Evolutionary conservation across 1,140 invertebrate genomes (phyloP).

Genomic region (Pectinophora gossypiella): DNA sequence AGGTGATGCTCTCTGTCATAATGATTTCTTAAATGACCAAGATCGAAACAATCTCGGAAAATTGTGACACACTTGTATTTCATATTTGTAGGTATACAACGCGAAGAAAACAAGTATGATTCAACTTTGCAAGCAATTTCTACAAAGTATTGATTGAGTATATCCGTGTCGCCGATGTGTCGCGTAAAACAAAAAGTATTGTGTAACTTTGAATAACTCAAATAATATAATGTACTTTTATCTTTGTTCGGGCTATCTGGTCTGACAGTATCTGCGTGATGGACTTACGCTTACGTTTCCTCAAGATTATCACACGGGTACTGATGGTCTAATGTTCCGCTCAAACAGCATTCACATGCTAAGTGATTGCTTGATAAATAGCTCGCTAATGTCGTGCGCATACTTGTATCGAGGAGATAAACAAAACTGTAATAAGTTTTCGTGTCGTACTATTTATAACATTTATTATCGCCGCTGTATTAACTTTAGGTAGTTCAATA

Average conservation of each 20-base stretch:
- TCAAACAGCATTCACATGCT: slow-evolving; percentile 24
- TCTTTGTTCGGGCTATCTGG: background rate
- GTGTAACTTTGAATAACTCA: slow-evolving; percentile 5
- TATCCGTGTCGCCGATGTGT: background rate
- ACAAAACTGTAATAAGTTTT: background rate
- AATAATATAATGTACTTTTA: slow-evolving; percentile 8
- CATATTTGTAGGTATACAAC: no score
- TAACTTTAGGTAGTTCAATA: no score
- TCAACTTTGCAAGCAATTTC: background rate
- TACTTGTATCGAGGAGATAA: background rate
- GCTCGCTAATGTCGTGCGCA: background rate
- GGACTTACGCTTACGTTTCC: no score
- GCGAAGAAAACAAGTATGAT: no score
- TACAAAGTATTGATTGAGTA: background rate
- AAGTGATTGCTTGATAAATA: slow-evolving; percentile 31
- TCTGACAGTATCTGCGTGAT: background rate
- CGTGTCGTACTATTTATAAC: no score
- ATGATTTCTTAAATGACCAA: background rate
- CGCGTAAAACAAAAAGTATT: slow-evolving; percentile 3
- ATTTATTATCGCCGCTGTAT: no score
- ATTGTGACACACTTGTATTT: background rate
- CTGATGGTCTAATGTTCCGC: background rate
- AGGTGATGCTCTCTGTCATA: slow-evolving; percentile 36
- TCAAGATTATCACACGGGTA: background rate
- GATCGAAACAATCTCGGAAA: background rate